Evolutionary conservation across 2,888 invertebrate genomes (phyloP), one percentile per base, ranked within the genome.

Genomic region (Galerucella pusilla): DNA sequence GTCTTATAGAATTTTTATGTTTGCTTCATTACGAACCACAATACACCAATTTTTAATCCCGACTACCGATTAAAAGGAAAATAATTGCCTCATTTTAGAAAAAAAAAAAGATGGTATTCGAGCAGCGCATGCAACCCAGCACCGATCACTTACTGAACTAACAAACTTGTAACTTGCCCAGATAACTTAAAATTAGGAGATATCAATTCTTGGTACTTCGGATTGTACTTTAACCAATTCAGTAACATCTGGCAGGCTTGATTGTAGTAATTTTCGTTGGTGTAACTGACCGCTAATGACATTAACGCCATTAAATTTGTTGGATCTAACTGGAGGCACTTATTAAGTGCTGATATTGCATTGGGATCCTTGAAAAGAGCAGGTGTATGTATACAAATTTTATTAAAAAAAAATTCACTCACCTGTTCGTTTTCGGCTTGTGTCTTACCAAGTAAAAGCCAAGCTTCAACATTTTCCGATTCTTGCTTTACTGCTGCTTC

Each of bases 401-500:
- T 1, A 25, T 35, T 67, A 11, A 42, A 42, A 67, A 67, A 6
- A 42, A 64, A 25, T n/a, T 66, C 52, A 4, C 25, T 70, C 82
- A 89, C 92, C 89, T 94, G 97, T 89, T 99, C 99, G 89, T 99
- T 99, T 90, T 99, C 97, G 57, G 99, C 97, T 87, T 98, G 98
- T 46, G 97, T 95, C 69, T 94, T 94, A 11, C 98, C 98, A 65
- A 98, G 89, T 52, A 94, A 89, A 77, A 94, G 92, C 98, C 98
- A 98, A 1, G 94, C 94, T 87, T 96, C 94, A 0, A 92, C 89
- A 83, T 94, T 94, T 68, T 93, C 90, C 2, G 94, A 92, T 67
- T 94, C 90, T 85, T 96, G 93, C 84, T 95, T 94, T 3, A 93
- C 97, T 11, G 98, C 98, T 68, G 97, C 96, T 89, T 99, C 99